Base-by-base conservation (phyloP, 2,797 vertebrate genomes). In the Setipinna tenuifilis region DNA sequence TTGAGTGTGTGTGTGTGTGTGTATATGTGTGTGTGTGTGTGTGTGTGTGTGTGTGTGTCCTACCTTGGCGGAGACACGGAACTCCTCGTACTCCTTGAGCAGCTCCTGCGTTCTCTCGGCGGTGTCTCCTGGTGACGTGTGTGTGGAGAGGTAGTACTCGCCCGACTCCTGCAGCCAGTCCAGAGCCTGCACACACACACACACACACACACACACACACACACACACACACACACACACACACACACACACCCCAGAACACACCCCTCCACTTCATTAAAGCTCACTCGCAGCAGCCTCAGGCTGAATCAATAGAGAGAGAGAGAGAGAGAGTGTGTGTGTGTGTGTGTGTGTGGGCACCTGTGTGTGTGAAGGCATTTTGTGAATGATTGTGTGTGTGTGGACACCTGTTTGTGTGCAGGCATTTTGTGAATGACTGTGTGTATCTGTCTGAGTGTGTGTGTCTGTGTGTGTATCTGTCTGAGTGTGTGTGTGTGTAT, bases 101-200 rank as follows among this genome's bases (percentile, higher is more conserved):
- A 99, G 96, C 87, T 98, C 98, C 91, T 99, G 97, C 85, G 98
- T 98, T 93, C 98, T 97, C 14, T 96, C 94, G 80, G 94, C 85
- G 7, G 96, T 96, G 84, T 97, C 95, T 87, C 98, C 98, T 0
- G 97, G 94, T 58, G 96, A 97, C 82, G 95, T 97, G 95, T 98
- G 98, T 21, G 97, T 96, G 90, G 96, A 95, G 87, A 99, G 96
- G 95, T 98, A 99, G 94, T 97, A 97, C 90, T 99, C 98, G 82
- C 98, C 98, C 80, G 96, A 96, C 92, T 99, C 98, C 93, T 98
- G 98, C 91, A 99, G 96, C 98, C 98, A 99, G 95, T 98, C 98
- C 88, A 99, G 93, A 0, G 98, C 98, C 98, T 99, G 50, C 6
- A 59, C 19, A 62, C 10, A 81, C 23, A 48, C 21, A 57, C 57